Percentiles rank a stretch among this genome's conserved stretches.
These are phyloP conservation scores for Eudyptes chrysolophus DNA, from an alignment of 2,113 vertebrate species.

Conservation along the genomic window DNA sequence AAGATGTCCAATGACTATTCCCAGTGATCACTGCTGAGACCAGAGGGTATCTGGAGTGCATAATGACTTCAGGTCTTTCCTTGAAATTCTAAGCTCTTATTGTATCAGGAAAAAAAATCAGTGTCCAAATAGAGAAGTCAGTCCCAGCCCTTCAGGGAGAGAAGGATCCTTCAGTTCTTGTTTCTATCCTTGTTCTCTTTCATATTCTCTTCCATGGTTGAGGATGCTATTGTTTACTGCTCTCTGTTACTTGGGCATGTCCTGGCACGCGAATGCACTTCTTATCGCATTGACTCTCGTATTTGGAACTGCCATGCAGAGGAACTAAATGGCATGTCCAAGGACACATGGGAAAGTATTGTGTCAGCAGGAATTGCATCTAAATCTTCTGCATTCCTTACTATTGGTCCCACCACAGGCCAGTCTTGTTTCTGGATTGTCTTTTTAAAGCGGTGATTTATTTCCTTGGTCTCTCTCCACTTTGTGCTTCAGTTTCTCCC, in stretches of 20 bases:
- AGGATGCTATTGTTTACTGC: neutral
- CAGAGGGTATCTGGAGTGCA: neutral
- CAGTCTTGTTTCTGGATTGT: neutral
- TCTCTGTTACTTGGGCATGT: neutral
- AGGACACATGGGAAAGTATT: neutral
- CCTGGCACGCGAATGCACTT: neutral
- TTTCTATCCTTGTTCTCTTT: neutral
- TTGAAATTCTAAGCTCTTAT: neutral
- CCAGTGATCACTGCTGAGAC: accelerated
- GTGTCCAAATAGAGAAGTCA: neutral
- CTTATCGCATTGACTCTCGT: neutral
- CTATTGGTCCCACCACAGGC: neutral
- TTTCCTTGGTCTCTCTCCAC: neutral
- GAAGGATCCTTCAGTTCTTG: neutral
- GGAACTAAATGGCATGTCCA: neutral
- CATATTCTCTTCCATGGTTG: neutral
- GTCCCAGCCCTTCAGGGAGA: neutral
- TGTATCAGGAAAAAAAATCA: neutral
- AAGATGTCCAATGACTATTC: neutral
- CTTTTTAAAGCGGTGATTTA: neutral
- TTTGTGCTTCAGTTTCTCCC: neutral
- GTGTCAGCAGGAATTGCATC: neutral
- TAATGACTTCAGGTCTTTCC: neutral
- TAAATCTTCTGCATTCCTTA: neutral
- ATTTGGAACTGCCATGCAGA: neutral